phyloP scores from a whole-genome alignment of 2,888 invertebrate genomes.

The Sinelater perroti region DNA sequence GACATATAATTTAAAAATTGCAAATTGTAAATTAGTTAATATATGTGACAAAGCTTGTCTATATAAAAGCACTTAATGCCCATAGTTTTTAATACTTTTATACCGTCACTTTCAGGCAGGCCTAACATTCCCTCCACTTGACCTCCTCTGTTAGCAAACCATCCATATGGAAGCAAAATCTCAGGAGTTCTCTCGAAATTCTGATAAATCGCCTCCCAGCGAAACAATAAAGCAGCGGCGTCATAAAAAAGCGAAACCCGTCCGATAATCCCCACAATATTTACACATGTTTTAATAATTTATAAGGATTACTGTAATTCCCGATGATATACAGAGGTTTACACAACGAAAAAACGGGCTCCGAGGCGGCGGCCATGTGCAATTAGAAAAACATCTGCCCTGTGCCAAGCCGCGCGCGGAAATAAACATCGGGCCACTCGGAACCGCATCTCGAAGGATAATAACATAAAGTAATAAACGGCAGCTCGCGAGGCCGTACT shows the following conservation, averaged over 20 bases:
- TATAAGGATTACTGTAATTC: conserved; percentile 33
- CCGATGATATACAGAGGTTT: conserved; percentile 23
- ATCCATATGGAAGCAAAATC: too few relatives aligned
- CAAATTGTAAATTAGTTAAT: too few relatives aligned
- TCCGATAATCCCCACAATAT: conserved; percentile 31
- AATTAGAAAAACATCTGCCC: conserved; percentile 35
- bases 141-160: too few relatives aligned
- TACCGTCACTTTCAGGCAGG: too few relatives aligned
- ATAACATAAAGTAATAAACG: conserved; percentile 33
- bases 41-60: too few relatives aligned
- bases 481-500: conserved; percentile 31
- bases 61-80: too few relatives aligned
- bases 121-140: too few relatives aligned
- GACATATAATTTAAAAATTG: too few relatives aligned
- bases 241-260: conserved; percentile 18
- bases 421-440: conserved; percentile 18
- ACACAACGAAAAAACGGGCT: conserved; percentile 22
- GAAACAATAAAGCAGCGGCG: not conserved
- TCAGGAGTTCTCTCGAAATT: not conserved
- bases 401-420: conserved; percentile 2
- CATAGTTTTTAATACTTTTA: too few relatives aligned
- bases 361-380: conserved; percentile 20
- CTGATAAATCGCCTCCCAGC: not conserved
- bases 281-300: conserved; percentile 34
- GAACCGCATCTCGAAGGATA: conserved; percentile 27